These are phyloP conservation scores for Proisotoma minuta DNA, from an alignment of 2,888 invertebrate species.

Conservation along the genomic window DNA sequence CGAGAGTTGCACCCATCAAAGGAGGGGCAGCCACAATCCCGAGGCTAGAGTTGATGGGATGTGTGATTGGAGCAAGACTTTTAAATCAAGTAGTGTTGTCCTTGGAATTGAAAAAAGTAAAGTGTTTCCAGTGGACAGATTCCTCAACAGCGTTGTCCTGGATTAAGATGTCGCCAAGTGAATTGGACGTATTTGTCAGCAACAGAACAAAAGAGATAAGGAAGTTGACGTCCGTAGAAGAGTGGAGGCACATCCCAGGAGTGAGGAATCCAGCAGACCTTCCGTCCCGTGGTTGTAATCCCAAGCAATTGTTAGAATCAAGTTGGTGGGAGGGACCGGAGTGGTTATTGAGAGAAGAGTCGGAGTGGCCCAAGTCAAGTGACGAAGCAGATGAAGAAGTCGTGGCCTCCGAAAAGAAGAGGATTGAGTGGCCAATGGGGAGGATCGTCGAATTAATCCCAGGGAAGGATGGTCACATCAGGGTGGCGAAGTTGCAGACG, in stretches of 20 bases:
- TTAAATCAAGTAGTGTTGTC: neutral
- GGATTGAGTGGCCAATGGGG: no score
- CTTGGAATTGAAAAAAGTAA: neutral
- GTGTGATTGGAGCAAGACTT: neutral
- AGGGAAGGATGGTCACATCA: no score
- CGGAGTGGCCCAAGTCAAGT: no score
- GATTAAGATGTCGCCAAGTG: constrained; percentile 3
- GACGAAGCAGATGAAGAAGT: no score
- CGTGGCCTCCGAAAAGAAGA: no score
- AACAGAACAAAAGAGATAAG: constrained; percentile 14
- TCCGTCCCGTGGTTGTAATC: constrained; percentile 10
- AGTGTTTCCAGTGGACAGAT: constrained; percentile 11
- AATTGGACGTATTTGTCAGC: constrained; percentile 10
- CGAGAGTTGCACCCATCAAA: constrained; percentile 5
- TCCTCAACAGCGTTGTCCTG: constrained; percentile 12
- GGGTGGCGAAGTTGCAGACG: no score
- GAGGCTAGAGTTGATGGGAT: constrained; percentile 1
- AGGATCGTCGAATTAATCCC: no score
- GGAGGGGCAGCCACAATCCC: neutral
- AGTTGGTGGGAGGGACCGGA: constrained; percentile 21
- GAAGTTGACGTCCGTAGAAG: neutral
- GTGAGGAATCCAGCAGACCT: constrained; percentile 16
- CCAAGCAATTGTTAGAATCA: neutral
- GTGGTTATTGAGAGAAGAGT: no score
- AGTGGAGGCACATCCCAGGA: constrained; percentile 17